Percentiles rank a stretch among this genome's conserved stretches.
Evolutionary conservation across 2,113 vertebrate species (phyloP).

Genomic region (Urocitellus parryii): DNA sequence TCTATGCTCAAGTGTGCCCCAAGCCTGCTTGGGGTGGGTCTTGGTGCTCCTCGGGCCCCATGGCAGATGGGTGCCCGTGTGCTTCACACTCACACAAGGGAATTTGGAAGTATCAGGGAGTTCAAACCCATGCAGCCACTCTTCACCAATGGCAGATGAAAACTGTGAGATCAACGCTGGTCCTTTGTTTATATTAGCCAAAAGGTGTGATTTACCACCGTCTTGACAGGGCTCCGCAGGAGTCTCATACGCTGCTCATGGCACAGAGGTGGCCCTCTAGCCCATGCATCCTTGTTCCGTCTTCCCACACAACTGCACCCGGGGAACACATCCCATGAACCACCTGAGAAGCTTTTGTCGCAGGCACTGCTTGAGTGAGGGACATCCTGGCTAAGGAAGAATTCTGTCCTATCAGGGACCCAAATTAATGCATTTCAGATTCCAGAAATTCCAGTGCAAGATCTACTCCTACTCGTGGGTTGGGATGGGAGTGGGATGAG

Average conservation of each 20-base stretch:
- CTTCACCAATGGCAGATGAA: not conserved
- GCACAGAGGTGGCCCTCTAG: accelerated
- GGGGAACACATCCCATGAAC: not conserved
- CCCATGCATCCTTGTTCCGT: not conserved
- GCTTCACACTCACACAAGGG: not conserved
- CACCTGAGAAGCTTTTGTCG: not conserved
- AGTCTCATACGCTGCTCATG: too few relatives aligned
- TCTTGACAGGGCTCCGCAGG: not conserved
- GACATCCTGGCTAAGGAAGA: not conserved
- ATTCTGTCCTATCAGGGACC: not conserved
- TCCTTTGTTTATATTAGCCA: not conserved
- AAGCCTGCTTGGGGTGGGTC: not conserved
- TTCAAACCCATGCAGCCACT: not conserved
- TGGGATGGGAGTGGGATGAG: not conserved
- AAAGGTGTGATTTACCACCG: not conserved
- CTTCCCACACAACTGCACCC: not conserved
- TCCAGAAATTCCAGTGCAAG: not conserved
- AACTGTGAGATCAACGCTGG: not conserved
- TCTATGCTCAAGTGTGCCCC: not conserved
- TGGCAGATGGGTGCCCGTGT: too few relatives aligned
- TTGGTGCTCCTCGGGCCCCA: not conserved
- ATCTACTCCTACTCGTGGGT: not conserved
- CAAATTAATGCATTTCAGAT: not conserved
- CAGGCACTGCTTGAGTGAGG: not conserved
- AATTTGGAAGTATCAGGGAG: not conserved